Evolutionary conservation across 1,140 invertebrate species (phyloP).

Genomic region (Cydia strobilella): DNA sequence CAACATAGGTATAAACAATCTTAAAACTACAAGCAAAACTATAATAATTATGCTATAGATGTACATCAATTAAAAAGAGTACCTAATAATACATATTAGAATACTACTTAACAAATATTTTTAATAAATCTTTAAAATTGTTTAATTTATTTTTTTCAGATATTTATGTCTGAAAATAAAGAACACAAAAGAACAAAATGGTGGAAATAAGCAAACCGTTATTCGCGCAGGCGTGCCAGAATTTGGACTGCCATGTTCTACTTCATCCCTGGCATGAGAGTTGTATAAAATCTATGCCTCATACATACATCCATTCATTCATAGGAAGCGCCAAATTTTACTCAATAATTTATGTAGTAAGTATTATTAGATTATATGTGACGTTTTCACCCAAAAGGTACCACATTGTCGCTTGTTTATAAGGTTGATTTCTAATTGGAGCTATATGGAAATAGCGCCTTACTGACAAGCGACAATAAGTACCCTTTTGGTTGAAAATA

Average conservation of each 20-base stretch:
- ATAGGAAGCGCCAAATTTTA: constrained; percentile 67
- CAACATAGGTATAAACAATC: too few species aligned
- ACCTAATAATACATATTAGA: too few species aligned
- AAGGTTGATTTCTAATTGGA: too few species aligned
- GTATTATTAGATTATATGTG: constrained; percentile 28
- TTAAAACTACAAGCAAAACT: too few species aligned
- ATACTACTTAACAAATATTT: too few species aligned
- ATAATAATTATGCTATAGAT: too few species aligned
- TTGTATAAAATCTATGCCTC: constrained; percentile 43
- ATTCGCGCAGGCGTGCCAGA: constrained; percentile 48
- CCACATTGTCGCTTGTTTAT: too few species aligned
- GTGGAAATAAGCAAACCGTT: constrained; percentile 63
- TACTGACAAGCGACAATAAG: too few species aligned
- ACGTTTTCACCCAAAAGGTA: too few species aligned
- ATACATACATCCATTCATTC: constrained; percentile 44
- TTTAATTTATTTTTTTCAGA: background rate
- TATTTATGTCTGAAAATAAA: background rate
- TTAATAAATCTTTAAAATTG: background rate
- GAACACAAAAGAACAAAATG: constrained; percentile 46
- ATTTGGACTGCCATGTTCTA: constrained; percentile 50
- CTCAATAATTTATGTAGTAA: constrained; percentile 52
- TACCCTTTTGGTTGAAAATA: too few species aligned
- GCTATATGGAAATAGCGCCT: too few species aligned
- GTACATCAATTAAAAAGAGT: too few species aligned
- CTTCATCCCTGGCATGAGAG: constrained; percentile 58